Percentiles rank a stretch among this genome's conserved stretches.
These are phyloP conservation scores for Sisyra nigra DNA, from an alignment of 2,888 invertebrate genomes.

Conservation along the genomic window DNA sequence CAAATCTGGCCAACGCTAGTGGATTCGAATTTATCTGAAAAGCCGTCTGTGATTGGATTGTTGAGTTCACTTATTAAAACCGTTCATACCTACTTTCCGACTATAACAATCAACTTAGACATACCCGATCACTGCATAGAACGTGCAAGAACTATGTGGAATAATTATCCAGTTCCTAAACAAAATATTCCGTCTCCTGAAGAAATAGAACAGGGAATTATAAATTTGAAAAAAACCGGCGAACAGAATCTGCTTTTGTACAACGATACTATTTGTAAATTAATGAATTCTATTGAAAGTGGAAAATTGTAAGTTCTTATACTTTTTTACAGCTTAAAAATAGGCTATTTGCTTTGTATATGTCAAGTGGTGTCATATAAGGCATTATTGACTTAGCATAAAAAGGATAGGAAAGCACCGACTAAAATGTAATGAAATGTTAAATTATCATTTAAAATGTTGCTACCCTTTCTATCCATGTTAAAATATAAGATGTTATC, in stretches of 20 bases:
- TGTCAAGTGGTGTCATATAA: background rate
- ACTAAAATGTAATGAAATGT: no score
- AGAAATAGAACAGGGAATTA: slow-evolving; percentile 25
- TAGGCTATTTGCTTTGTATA: background rate
- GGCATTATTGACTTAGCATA: no score
- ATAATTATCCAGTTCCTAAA: slow-evolving; percentile 23
- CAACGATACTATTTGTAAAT: slow-evolving; percentile 27
- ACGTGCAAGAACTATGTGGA: slow-evolving; percentile 31
- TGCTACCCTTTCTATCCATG: no score
- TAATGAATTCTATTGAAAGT: slow-evolving; percentile 37
- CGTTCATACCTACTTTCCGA: slow-evolving; percentile 42
- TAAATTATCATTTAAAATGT: no score
- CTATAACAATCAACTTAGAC: slow-evolving; percentile 39
- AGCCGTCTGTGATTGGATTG: slow-evolving; percentile 57
- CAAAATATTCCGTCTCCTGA: slow-evolving; percentile 23
- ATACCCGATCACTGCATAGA: slow-evolving; percentile 35
- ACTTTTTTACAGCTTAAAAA: slow-evolving; percentile 1
- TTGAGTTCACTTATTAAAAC: slow-evolving; percentile 37
- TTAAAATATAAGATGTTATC: no score
- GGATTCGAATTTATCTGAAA: slow-evolving; percentile 67
- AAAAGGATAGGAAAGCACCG: no score
- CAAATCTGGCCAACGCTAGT: slow-evolving; percentile 67
- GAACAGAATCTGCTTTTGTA: slow-evolving; percentile 34
- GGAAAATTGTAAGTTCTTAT: slow-evolving; percentile 29
- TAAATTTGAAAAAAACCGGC: slow-evolving; percentile 24